Evolutionary conservation across 37 sponge, comb jelly and placozoan species (phyloP).

Genomic region (Aplysina aerophoba): DNA sequence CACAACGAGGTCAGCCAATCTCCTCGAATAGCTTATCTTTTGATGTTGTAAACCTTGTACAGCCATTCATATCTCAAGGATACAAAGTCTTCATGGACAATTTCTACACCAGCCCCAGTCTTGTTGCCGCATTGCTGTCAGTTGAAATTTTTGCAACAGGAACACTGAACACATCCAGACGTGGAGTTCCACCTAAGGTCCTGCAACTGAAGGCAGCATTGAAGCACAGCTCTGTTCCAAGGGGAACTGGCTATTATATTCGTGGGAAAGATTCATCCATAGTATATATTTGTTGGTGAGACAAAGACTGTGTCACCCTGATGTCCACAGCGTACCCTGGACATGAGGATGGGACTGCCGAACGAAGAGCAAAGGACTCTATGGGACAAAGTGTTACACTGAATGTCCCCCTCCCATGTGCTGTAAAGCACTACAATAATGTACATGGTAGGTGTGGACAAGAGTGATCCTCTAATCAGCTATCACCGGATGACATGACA

Average conservation of each 20-base stretch:
- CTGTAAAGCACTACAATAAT: too few relatives aligned
- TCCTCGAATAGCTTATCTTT: too few relatives aligned
- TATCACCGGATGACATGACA: too few relatives aligned
- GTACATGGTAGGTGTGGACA: too few relatives aligned
- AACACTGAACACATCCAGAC: background rate
- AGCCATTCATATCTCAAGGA: too few relatives aligned
- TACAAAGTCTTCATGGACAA: too few relatives aligned
- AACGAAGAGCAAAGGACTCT: too few relatives aligned
- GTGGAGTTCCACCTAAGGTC: background rate
- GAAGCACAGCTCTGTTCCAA: background rate
- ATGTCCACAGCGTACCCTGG: slow-evolving; percentile 2
- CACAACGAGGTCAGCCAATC: background rate
- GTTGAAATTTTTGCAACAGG: background rate
- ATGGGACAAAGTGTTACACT: too few relatives aligned
- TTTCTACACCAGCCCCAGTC: background rate
- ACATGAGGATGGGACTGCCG: too few relatives aligned
- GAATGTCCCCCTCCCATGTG: too few relatives aligned
- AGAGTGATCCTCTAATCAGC: too few relatives aligned
- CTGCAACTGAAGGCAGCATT: background rate
- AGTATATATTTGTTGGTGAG: background rate
- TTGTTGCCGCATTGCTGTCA: background rate
- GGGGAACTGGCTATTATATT: background rate
- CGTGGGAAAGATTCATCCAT: background rate
- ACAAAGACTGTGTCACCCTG: background rate
- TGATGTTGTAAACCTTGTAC: background rate